phyloP scores from a whole-genome alignment of 30 jellyfish, hydroid and myxozoan genomes.

The Aurelia aurita complex sp. Pacific region DNA sequence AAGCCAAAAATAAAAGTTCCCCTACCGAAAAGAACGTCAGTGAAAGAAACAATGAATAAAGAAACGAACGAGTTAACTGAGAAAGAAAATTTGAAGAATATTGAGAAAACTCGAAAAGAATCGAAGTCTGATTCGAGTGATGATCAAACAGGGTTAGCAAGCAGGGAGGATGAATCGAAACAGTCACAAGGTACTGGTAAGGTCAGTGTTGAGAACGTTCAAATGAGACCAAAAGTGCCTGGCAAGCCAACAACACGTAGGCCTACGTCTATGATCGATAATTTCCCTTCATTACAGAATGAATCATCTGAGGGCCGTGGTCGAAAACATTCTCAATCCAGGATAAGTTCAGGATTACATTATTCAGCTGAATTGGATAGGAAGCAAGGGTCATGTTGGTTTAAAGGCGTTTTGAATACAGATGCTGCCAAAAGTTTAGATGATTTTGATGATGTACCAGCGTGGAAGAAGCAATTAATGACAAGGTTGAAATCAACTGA shows the following conservation, averaged over 20 bases:
- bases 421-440: conserved; percentile 20
- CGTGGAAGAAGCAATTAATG: conserved; percentile 61
- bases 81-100: conserved; percentile 39
- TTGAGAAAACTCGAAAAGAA: conserved; percentile 27
- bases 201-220: neutral
- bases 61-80: neutral
- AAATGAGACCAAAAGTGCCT: conserved; percentile 21
- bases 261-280: conserved; percentile 61
- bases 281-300: neutral
- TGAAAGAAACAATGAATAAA: neutral
- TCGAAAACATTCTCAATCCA: neutral
- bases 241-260: conserved; percentile 17
- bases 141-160: too few species aligned
- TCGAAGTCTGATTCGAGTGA: too few species aligned
- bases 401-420: conserved; percentile 52
- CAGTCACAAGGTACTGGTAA: too few species aligned
- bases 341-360: conserved; percentile 19
- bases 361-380: conserved; percentile 51
- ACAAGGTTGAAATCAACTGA: conserved; percentile 57
- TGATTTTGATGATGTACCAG: conserved; percentile 65
- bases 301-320: neutral
- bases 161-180: too few species aligned
- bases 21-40: neutral
- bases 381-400: conserved; percentile 63
- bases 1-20: conserved; percentile 25